phyloP scores from a whole-genome alignment of 2,113 vertebrate species.

The Ceyx melanurus region DNA sequence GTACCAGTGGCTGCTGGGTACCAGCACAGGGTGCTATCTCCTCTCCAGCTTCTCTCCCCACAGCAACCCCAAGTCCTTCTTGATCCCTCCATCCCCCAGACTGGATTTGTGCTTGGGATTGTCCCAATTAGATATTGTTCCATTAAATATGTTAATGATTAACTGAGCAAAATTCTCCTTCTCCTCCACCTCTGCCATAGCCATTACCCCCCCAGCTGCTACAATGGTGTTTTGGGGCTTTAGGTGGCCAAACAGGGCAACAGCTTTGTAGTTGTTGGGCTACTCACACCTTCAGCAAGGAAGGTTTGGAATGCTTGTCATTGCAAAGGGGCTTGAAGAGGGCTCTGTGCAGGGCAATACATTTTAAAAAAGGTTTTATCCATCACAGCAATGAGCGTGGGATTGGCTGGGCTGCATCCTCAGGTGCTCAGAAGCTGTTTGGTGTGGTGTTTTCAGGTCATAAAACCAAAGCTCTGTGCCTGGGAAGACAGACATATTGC shows the following conservation, averaged over 20 bases:
- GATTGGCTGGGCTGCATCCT: not conserved
- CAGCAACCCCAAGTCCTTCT: no score
- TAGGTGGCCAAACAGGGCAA: not conserved
- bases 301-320: not conserved
- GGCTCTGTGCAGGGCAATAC: fast-evolving
- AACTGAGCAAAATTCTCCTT: not conserved
- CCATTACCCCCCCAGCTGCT: not conserved
- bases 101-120: not conserved
- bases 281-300: not conserved
- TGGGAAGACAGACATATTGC: not conserved
- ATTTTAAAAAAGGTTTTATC: not conserved
- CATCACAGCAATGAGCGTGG: fast-evolving
- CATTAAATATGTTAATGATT: not conserved
- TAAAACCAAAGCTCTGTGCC: not conserved
- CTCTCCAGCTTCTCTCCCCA: no score
- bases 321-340: not conserved
- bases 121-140: not conserved
- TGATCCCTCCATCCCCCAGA: no score
- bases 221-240: not conserved
- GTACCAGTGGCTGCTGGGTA: no score
- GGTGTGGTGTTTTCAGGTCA: not conserved
- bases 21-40: no score
- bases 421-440: not conserved
- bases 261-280: not conserved
- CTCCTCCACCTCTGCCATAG: not conserved